Evolutionary conservation across 2,113 vertebrate species (phyloP).

Genomic region (Cheirogaleus medius): DNA sequence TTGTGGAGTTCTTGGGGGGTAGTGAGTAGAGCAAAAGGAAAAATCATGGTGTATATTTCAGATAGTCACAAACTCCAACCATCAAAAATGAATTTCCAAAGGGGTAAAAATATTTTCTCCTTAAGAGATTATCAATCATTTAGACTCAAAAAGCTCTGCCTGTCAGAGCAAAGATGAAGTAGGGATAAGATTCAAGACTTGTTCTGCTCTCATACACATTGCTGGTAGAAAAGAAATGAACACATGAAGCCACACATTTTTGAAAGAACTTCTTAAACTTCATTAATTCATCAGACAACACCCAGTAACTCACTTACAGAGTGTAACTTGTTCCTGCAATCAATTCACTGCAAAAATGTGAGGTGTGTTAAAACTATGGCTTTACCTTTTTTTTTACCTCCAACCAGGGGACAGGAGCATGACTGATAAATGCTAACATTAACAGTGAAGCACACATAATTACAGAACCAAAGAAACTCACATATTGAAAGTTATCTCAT

Average conservation of each 20-base stretch:
- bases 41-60: not conserved
- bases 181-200: not conserved
- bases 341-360: not conserved
- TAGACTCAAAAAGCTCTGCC: not conserved
- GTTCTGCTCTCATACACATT: not conserved
- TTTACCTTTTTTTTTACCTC: conserved; percentile 40
- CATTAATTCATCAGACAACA: not conserved
- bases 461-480: conserved; percentile 18
- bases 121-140: not conserved
- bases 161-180: not conserved
- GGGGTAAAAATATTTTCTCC: not conserved
- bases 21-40: not conserved
- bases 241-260: not conserved
- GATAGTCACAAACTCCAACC: not conserved
- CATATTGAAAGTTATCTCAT: not conserved
- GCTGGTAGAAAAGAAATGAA: not conserved
- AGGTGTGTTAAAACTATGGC: not conserved
- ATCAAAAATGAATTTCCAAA: not conserved
- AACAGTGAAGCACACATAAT: not conserved
- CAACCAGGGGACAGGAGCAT: not conserved
- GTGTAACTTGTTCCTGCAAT: not conserved
- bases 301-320: not conserved
- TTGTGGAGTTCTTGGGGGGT: not conserved
- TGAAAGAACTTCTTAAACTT: not conserved
- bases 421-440: not conserved